Evolutionary conservation across 2,797 vertebrate genomes (phyloP), one percentile per base, ranked within the genome.

Genomic region (Acanthurus lineatus): DNA sequence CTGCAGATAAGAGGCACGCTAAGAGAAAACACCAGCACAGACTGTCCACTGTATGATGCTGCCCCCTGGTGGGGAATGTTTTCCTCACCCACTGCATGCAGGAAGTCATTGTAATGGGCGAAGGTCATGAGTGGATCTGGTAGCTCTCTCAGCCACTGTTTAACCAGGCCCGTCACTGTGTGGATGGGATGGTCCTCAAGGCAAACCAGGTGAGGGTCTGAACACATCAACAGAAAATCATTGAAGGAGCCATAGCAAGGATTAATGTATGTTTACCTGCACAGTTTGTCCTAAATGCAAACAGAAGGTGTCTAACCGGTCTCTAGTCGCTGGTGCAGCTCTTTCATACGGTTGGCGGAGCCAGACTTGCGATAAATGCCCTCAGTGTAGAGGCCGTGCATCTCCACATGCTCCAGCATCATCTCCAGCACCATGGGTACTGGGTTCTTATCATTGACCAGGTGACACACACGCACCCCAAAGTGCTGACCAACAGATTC

Each of bases 331-430:
- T 97, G 96, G 72, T 98, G 96, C 45, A 99, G 95, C 88, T 98
- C 97, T 86, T 97, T 96, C 52, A 98, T 99, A 9, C 97, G 97
- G 84, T 99, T 99, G 74, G 98, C 97, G 0, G 98, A 96, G 0
- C 98, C 98, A 0, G 98, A 99, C 81, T 99, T 99, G 88, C 98
- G 97, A 87, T 99, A 99, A 87, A 99, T 98, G 82, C 98, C 98
- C 85, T 99, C 98, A 0, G 97, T 98, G 92, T 99, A 99, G 44
- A 99, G 96, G 68, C 98, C 98, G 0, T 98, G 95, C 96, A 99
- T 98, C 94, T 99, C 98, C 86, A 99, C 97, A 0, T 99, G 97
- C 87, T 99, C 98, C 78, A 99, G 94, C 93, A 99, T 89, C 88
- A 97, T 97, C 94, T 99, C 97, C 93, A 99, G 91, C 73, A 99